These are phyloP conservation scores for Pseudonaja textilis DNA, from an alignment of 2,113 vertebrate genomes.

Conservation along the genomic window DNA sequence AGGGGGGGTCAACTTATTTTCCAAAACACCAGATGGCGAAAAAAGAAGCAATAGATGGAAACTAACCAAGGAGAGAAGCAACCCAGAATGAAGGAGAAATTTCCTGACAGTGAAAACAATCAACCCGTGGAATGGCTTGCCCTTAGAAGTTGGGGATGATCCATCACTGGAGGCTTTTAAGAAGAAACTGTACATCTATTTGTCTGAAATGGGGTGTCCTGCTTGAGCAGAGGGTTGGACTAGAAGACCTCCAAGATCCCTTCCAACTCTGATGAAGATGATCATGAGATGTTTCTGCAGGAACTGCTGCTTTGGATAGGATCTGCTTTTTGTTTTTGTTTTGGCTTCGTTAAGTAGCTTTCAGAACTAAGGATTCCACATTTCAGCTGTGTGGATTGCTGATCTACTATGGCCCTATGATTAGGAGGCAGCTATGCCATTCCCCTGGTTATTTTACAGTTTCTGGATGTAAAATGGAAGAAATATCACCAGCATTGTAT, in stretches of 20 bases:
- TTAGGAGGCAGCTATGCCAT: not conserved
- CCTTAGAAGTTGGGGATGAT: not conserved
- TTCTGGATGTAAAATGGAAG: not conserved
- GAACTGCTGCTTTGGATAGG: constrained; percentile 32
- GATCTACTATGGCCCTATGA: not conserved
- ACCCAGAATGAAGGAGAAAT: not conserved
- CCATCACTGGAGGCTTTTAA: not conserved
- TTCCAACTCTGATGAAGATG: too few relatives aligned
- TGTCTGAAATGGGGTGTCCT: not conserved
- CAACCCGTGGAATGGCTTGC: not conserved
- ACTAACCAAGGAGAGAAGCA: not conserved
- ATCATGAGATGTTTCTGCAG: constrained; percentile 19
- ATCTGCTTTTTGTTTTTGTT: not conserved
- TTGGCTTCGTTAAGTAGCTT: not conserved
- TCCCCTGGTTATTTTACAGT: not conserved
- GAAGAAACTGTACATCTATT: not conserved
- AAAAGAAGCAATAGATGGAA: not conserved
- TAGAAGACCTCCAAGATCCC: too few relatives aligned
- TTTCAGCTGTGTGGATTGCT: not conserved
- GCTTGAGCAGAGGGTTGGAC: too few relatives aligned
- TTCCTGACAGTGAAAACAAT: not conserved
- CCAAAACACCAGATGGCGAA: not conserved
- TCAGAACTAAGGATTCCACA: not conserved
- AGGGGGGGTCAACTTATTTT: not conserved
- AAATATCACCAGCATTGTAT: not conserved